phyloP scores from a whole-genome alignment of 2,797 vertebrate species.

The Leuciscus waleckii region DNA sequence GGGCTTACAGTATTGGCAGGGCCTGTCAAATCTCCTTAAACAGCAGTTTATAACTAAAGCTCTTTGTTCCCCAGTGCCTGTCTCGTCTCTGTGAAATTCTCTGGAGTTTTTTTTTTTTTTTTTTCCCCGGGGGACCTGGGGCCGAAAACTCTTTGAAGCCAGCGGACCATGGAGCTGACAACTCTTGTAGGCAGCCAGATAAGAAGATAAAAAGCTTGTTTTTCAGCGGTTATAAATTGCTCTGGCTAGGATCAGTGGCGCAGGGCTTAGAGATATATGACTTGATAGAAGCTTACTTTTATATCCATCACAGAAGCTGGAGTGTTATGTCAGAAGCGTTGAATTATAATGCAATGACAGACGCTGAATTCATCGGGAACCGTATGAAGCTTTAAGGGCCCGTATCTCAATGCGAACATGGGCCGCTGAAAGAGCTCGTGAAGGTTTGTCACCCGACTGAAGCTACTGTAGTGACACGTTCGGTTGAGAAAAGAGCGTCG shows the following conservation, averaged over 20 bases:
- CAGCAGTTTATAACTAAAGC: constrained; percentile 46
- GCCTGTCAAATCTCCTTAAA: constrained; percentile 46
- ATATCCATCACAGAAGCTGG: constrained; percentile 48
- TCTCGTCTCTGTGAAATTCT: constrained; percentile 34
- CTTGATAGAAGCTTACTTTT: constrained; percentile 46
- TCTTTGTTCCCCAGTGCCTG: constrained; percentile 37
- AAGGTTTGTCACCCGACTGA: constrained; percentile 13
- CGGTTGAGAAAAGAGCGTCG: constrained; percentile 31
- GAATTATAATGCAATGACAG: constrained; percentile 45
- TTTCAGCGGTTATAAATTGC: constrained; percentile 50
- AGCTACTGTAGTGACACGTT: constrained; percentile 29
- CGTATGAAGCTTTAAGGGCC: not conserved
- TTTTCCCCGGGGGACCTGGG: too few species aligned
- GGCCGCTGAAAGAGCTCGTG: not conserved
- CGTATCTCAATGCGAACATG: not conserved
- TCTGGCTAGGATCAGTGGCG: constrained; percentile 39
- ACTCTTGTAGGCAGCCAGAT: constrained; percentile 51
- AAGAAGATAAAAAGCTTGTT: constrained; percentile 55
- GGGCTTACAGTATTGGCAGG: constrained; percentile 36
- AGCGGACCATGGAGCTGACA: constrained; percentile 44
- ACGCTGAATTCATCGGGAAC: not conserved
- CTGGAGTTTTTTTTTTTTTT: constrained; percentile 32
- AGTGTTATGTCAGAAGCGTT: constrained; percentile 31
- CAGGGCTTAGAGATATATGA: constrained; percentile 45
- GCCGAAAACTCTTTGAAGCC: too few species aligned